phyloP scores from a whole-genome alignment of 2,113 vertebrate genomes.

The Stomatorhinus ivindoensis region DNA sequence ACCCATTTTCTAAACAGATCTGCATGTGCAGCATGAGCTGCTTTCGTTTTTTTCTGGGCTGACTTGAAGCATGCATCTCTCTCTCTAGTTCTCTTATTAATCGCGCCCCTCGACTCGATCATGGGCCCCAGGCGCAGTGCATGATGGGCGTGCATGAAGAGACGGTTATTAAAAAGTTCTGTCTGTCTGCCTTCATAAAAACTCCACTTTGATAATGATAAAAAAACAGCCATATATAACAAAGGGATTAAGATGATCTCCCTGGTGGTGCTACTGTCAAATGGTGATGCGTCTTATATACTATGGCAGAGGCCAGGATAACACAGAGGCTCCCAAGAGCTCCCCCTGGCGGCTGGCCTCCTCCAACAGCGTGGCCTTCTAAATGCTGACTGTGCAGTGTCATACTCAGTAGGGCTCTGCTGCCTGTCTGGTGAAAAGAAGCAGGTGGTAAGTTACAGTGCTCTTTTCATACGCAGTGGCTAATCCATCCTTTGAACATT shows the following conservation, averaged over 20 bases:
- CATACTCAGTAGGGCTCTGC: neutral
- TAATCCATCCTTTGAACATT: neutral
- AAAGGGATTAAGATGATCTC: neutral
- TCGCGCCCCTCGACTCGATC: neutral
- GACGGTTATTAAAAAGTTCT: neutral
- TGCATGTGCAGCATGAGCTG: neutral
- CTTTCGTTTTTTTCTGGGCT: neutral
- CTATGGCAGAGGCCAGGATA: neutral
- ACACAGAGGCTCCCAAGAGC: neutral
- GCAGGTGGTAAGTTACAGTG: neutral
- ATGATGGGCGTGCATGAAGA: neutral
- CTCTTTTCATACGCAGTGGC: neutral
- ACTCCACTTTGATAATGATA: neutral
- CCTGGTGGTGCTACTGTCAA: neutral
- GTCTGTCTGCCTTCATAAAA: neutral
- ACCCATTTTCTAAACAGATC: neutral
- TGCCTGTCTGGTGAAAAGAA: neutral
- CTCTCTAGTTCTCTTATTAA: neutral
- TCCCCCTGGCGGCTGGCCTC: neutral
- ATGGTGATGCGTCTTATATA: neutral
- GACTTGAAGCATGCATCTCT: neutral
- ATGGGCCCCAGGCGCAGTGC: neutral
- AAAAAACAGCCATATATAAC: neutral
- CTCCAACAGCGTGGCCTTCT: neutral
- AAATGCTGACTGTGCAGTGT: neutral